Base-by-base conservation (phyloP, 2,797 vertebrate genomes). In the Rhinichthys osculus region DNA sequence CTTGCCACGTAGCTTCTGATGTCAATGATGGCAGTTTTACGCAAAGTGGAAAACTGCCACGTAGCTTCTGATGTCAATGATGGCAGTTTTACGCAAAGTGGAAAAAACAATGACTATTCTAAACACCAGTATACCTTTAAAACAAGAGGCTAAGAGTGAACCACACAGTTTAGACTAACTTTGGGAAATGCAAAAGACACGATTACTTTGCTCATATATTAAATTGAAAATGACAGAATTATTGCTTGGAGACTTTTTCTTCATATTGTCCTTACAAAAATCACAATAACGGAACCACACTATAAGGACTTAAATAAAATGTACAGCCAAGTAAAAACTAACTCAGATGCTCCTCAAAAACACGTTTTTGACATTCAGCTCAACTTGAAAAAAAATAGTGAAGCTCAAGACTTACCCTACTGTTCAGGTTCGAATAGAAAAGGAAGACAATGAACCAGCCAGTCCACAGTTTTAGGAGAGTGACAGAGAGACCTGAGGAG, bases 401-500 rank as follows among this genome's bases (percentile, higher is more conserved):
- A 79, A 82, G 81, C 23, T 52, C 21, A 77, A 82, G 66, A 89
- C 88, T 88, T 59, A 90, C 87, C 80, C 8, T 38, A 88, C 40
- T 82, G 13, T 84, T 85, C 72, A 16, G 66, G 70, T 82, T 72
- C 19, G 52, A 57, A 54, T 47, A 67, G 72, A n/a, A 71, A 64
- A 27, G 66, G 47, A 85, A 10, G 54, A 78, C 77, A 89, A 89
- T 84, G 80, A 85, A 88, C 82, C 71, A 80, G 78, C n/a, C 64
- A 72, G 88, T 90, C 84, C 87, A 86, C 76, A 77, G 82, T 81
- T 54, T 72, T n/a, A 78, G 57, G n/a, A 16, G 35, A 87, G 79
- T 90, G 90, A 90, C 78, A 90, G 80, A 90, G 83, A 69, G 79
- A 62, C 82, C 62, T 79, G 89, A 86, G 76, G 81, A 85, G 86